A percentile compares a stretch with the other conserved stretches of the same genome.
phyloP scores from a whole-genome alignment of 2,888 invertebrate species.

The Scotopteryx bipunctaria region DNA sequence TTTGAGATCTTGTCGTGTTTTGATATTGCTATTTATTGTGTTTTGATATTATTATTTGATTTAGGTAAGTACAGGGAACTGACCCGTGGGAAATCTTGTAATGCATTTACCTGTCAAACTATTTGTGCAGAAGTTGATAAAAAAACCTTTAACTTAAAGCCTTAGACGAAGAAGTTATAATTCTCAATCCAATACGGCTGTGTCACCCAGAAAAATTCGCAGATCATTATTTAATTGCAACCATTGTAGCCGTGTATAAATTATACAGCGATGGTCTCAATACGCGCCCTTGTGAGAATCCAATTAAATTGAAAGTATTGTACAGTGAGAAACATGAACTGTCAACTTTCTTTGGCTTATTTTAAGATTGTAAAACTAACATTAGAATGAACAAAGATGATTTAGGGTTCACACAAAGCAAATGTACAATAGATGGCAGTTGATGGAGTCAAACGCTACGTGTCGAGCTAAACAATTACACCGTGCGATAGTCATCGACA shows the following conservation, averaged over 20 bases:
- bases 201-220: constrained; percentile 33
- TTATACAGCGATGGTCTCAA: constrained; percentile 31
- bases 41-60: no score
- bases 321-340: not conserved
- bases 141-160: not conserved
- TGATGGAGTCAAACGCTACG: constrained; percentile 38
- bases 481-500: constrained; percentile 48
- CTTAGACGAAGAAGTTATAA: constrained; percentile 12
- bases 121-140: no score
- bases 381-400: constrained; percentile 27
- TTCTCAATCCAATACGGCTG: constrained; percentile 30
- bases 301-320: constrained; percentile 13
- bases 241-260: constrained; percentile 24
- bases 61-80: no score
- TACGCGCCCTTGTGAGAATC: constrained; percentile 28
- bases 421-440: constrained; percentile 34
- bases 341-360: not conserved
- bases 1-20: no score
- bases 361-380: constrained; percentile 22
- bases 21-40: no score
- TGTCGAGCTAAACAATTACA: constrained; percentile 42
- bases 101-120: no score
- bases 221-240: constrained; percentile 26
- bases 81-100: no score
- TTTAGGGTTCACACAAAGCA: constrained; percentile 33